A percentile compares a stretch with the other conserved stretches of the same genome.
Conservation (phyloP, 1,140 invertebrate genomes). For the Magallana gigas region DNA sequence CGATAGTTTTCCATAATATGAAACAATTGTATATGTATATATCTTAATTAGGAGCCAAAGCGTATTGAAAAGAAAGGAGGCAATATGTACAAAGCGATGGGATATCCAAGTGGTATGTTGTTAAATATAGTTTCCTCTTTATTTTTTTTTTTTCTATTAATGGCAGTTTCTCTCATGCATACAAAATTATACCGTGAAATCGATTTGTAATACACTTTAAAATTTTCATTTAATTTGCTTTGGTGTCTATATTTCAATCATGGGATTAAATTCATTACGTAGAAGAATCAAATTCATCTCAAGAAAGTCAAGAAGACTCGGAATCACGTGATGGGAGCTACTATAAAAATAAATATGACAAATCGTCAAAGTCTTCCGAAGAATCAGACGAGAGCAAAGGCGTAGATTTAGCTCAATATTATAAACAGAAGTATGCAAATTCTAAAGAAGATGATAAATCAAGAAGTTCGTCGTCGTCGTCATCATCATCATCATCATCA, state of each 20-base stretch:
- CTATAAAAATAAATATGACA: constrained; percentile 23
- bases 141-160: no score
- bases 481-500: not conserved
- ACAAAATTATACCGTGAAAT: no score
- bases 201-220: no score
- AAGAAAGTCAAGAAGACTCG: not conserved
- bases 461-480: not conserved
- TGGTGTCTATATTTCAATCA: no score
- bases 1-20: no score
- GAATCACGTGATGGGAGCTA: not conserved
- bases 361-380: not conserved
- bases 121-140: no score
- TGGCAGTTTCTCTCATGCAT: no score
- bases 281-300: not conserved
- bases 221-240: no score
- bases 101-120: not conserved
- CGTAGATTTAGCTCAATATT: not conserved
- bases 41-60: not conserved
- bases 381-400: not conserved
- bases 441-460: not conserved
- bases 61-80: constrained; percentile 1
- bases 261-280: not conserved
- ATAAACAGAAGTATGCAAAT: constrained; percentile 1
- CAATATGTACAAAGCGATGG: not conserved
- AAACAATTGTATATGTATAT: not conserved